Conservation (phyloP, 1,140 invertebrate species). For the Drosophila azteca region DNA sequence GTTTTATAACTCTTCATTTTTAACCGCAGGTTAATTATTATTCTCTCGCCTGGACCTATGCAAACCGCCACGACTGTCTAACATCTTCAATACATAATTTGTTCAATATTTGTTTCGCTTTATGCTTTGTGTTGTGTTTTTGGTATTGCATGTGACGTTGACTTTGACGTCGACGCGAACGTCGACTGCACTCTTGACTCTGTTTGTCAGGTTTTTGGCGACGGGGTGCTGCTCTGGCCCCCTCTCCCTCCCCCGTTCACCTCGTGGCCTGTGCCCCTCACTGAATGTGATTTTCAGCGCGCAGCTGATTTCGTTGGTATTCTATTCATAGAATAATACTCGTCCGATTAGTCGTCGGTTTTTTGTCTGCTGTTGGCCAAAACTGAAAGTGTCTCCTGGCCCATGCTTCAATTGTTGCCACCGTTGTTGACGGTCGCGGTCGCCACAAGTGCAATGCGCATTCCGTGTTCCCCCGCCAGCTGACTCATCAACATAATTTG, state of each 20-base stretch:
- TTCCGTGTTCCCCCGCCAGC: conserved; percentile 18
- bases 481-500: conserved; percentile 53
- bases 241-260: not conserved
- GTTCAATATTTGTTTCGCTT: conserved; percentile 70
- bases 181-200: conserved; percentile 65
- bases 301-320: conserved; percentile 80
- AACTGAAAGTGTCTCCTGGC: conserved; percentile 34
- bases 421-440: conserved; percentile 32
- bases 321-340: conserved; percentile 58
- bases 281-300: conserved; percentile 63
- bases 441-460: conserved; percentile 34
- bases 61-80: conserved; percentile 11
- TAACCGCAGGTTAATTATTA: not conserved
- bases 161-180: conserved; percentile 22
- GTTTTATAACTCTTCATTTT: no score
- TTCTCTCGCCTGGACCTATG: conserved; percentile 9
- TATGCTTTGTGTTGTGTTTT: conserved; percentile 63
- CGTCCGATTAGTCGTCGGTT: conserved; percentile 14
- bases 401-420: conserved; percentile 58
- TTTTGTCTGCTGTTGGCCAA: conserved; percentile 40
- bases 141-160: conserved; percentile 44
- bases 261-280: not conserved
- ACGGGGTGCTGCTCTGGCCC: conserved; percentile 9
- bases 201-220: conserved; percentile 61
- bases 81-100: conserved; percentile 74